Evolutionary conservation across 1,140 invertebrate genomes (phyloP).

Genomic region (Aphelinus atriplicis): DNA sequence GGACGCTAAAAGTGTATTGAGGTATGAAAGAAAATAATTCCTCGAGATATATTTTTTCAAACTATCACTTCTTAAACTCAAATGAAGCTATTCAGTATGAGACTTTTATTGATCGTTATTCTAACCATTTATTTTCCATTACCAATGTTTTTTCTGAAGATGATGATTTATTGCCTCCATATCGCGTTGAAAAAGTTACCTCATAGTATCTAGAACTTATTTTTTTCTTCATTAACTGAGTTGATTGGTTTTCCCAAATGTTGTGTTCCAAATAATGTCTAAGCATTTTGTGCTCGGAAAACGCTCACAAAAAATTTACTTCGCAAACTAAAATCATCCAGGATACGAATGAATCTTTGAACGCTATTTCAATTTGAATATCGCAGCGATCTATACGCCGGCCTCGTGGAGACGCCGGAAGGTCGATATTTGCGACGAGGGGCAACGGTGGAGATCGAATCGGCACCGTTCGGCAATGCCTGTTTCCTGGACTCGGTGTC

Average conservation of each 20-base stretch:
- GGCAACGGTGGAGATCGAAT: constrained; percentile 60
- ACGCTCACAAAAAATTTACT: constrained; percentile 48
- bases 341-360: constrained; percentile 6
- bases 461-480: constrained; percentile 68
- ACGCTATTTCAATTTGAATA: constrained; percentile 5
- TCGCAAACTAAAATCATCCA: constrained; percentile 44
- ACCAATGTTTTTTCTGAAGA: no score
- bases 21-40: constrained; percentile 6
- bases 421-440: constrained; percentile 43
- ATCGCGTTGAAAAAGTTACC: no score
- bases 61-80: no score
- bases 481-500: constrained; percentile 69
- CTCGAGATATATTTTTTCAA: no score
- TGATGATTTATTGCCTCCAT: no score
- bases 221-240: no score
- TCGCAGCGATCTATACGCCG: constrained; percentile 15
- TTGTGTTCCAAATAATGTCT: background rate
- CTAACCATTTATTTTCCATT: no score
- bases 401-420: background rate
- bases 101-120: no score
- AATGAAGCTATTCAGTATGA: no score
- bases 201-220: no score
- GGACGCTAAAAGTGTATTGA: constrained; percentile 12
- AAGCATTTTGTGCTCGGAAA: no score
- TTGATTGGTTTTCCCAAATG: no score